Base-by-base conservation (phyloP, 2,113 vertebrate genomes). In the Oophaga pumilio region DNA sequence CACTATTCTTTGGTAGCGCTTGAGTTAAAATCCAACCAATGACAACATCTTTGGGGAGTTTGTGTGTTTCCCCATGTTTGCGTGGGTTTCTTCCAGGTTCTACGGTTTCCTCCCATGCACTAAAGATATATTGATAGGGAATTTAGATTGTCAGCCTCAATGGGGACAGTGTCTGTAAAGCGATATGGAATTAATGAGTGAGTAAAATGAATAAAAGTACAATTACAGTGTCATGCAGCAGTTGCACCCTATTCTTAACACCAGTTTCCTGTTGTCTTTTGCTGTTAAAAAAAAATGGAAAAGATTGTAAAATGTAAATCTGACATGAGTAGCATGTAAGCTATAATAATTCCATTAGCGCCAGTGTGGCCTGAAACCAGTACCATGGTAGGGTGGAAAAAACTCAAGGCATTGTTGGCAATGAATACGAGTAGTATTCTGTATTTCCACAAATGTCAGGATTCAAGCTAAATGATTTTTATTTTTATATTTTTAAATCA, bases 271-370 rank as follows among this genome's bases (percentile, higher is more conserved):
- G 26, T 14, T 26, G 6, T 69, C n/a, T 18, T 56, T 9, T 56
- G 12, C 53, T 8, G 9, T 56, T 13, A 43, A 56, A n/a, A 66
- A 2, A 66, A 1, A 24, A 0, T 69, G 28, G 12, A 69, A 69
- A 69, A 22, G 62, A 4, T 73, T 49, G 6, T 33, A 20, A 20
- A 74, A 66, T 6, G 26, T 66, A 20, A 24, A 20, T 68, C 52
- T 56, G 17, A 9, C 22, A 49, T 74, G 24, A 66, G 62, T 50
- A 53, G 50, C 60, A 68, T 68, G 74, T 2, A 56, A 24, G 71
- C 33, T 74, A 49, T 74, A 74, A 24, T 68, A 86, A 78, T 66
- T 78, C 74, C 74, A 53, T 86, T 52, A 24, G 84, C 66, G 43
- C 84, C 74, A 77, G 33, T 66, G 15, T 26, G 60, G 43, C 57